These are phyloP conservation scores for Rallus crepitans DNA, from an alignment of 2,797 vertebrate species.

Conservation along the genomic window DNA sequence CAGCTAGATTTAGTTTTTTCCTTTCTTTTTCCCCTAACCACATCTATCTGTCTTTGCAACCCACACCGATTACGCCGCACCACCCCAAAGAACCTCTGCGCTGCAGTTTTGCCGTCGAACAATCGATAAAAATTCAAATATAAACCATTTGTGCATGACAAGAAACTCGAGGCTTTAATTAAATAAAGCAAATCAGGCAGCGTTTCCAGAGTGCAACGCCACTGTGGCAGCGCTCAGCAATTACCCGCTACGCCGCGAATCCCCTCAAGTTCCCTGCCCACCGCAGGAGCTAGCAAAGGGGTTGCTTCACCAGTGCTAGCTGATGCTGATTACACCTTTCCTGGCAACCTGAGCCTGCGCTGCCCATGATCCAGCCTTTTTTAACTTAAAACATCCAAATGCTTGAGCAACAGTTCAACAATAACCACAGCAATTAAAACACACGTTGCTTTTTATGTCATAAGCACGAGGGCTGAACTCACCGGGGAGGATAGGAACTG, in stretches of 20 bases:
- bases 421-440: conserved; percentile 10
- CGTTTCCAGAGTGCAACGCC: neutral
- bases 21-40: neutral
- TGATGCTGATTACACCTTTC: neutral
- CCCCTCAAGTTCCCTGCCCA: neutral
- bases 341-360: neutral
- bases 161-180: neutral
- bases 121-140: neutral
- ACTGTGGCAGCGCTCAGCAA: neutral
- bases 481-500: conserved; percentile 5
- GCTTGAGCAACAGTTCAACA: neutral
- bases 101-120: neutral
- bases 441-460: conserved; percentile 10
- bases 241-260: neutral
- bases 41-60: neutral
- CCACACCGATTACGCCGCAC: neutral
- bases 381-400: neutral
- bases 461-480: conserved; percentile 26
- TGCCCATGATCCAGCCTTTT: neutral
- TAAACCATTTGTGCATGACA: neutral
- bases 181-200: neutral
- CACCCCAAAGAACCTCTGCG: neutral
- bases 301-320: neutral
- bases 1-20: neutral
- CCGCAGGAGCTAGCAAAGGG: neutral